Evolutionary conservation across 2,888 invertebrate genomes (phyloP), one percentile per base, ranked within the genome.

Genomic region (Suillia variegata): DNA sequence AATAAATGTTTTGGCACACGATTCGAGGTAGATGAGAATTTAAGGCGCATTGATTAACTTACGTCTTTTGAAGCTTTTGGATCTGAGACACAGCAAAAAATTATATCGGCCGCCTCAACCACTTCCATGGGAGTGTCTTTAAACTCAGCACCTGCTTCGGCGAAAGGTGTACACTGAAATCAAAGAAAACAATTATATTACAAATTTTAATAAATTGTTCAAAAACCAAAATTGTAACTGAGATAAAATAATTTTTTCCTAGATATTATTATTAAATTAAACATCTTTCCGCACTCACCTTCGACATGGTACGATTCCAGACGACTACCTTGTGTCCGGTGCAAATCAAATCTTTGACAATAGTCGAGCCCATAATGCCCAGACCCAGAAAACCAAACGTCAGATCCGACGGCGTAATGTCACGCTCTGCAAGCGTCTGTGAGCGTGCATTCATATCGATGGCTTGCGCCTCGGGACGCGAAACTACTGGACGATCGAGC

Each of bases 351-450:
- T 97, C 97, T 85, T 95, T 96, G 17, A 97, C 96, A 77, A 98
- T 93, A 22, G 95, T 95, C 62, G 92, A 89, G 53, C 97, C 97
- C 93, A 98, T 97, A 77, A 94, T 93, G 58, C 97, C 97, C 31
- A 98, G 86, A 0, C 98, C 98, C 24, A 98, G 88, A 83, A 98
- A 97, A 24, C 98, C 98, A 80, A 98, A 96, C 76, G 90, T 92
- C 82, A 92, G 87, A 66, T 87, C 87, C 20, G 96, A 94, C 1
- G 97, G 91, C 62, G 87, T 88, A 67, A 96, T 94, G 69, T 93
- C 90, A 82, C 94, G 94, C 74, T 90, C 90, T 70, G 90, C 89
- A 13, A 94, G 82, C 0, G 90, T 89, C 68, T 92, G 89, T 0
- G 92, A 89, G 1, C 92, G 87, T 55, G 87, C 88, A 80, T 88